phyloP scores from a whole-genome alignment of 2,888 invertebrate species.

The Ommatoiulus sabulosus region DNA sequence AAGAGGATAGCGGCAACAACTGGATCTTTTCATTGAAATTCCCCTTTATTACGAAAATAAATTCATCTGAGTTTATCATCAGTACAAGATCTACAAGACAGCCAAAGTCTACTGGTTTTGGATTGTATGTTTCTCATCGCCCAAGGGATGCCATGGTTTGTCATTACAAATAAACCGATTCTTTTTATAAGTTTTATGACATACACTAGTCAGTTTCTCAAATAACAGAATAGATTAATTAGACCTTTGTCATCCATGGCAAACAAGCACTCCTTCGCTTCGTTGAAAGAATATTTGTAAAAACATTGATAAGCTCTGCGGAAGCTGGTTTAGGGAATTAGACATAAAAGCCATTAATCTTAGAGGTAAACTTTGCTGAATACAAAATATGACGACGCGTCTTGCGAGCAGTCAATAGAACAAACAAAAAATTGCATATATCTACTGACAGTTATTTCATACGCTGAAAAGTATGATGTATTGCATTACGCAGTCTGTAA shows the following conservation, averaged over 20 bases:
- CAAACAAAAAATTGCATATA: neutral
- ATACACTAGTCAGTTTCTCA: neutral
- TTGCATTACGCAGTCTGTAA: neutral
- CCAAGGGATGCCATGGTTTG: neutral
- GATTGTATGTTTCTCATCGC: neutral
- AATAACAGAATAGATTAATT: neutral
- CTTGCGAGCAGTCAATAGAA: neutral
- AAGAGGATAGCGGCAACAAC: no score
- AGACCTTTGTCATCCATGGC: neutral
- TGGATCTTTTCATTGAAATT: no score
- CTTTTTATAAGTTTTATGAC: neutral
- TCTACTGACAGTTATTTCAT: constrained; percentile 16
- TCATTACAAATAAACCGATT: neutral
- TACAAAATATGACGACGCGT: neutral
- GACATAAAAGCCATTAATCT: constrained; percentile 3
- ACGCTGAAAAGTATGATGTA: neutral
- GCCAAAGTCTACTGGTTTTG: no score
- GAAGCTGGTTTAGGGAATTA: neutral
- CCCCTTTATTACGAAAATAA: no score
- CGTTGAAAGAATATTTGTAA: neutral
- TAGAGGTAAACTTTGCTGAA: neutral
- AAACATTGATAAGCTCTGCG: neutral
- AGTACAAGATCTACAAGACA: no score
- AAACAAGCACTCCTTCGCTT: neutral
- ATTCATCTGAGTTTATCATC: no score